Percentiles rank a stretch among this genome's conserved stretches.
Conservation (phyloP, 2,797 vertebrate genomes). For the Ambastaia sidthimunki region DNA sequence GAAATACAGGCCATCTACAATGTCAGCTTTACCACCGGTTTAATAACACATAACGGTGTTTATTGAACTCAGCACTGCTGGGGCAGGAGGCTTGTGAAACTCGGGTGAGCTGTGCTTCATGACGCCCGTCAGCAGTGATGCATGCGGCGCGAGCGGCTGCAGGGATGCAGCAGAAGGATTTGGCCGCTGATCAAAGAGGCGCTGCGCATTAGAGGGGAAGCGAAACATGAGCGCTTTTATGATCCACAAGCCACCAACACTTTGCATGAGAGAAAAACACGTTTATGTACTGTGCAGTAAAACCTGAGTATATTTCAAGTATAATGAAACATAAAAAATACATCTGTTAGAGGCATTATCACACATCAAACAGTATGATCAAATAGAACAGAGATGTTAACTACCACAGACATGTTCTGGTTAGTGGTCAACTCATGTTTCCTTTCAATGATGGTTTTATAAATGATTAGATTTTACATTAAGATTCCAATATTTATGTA, state of each 20-base stretch:
- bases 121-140: slow-evolving; percentile 37
- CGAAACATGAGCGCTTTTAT: not conserved
- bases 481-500: too few species aligned
- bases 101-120: not conserved
- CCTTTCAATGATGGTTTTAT: too few species aligned
- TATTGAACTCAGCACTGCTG: slow-evolving; percentile 15
- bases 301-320: too few species aligned
- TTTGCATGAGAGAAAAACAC: not conserved
- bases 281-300: not conserved
- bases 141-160: slow-evolving; percentile 6
- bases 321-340: too few species aligned
- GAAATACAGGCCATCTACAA: slow-evolving; percentile 57
- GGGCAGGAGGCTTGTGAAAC: not conserved
- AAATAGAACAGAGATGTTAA: too few species aligned
- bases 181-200: slow-evolving; percentile 37
- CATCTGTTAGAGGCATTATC: too few species aligned
- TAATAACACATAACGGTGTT: slow-evolving; percentile 16
- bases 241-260: not conserved
- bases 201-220: slow-evolving; percentile 20
- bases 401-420: too few species aligned
- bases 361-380: too few species aligned
- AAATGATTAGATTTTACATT: not conserved
- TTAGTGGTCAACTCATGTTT: too few species aligned
- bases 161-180: slow-evolving; percentile 36
- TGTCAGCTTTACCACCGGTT: slow-evolving; percentile 28